Percentiles rank a stretch among this genome's conserved stretches.
phyloP scores from a whole-genome alignment of 2,113 vertebrate species.

The Oncorhynchus keta region DNA sequence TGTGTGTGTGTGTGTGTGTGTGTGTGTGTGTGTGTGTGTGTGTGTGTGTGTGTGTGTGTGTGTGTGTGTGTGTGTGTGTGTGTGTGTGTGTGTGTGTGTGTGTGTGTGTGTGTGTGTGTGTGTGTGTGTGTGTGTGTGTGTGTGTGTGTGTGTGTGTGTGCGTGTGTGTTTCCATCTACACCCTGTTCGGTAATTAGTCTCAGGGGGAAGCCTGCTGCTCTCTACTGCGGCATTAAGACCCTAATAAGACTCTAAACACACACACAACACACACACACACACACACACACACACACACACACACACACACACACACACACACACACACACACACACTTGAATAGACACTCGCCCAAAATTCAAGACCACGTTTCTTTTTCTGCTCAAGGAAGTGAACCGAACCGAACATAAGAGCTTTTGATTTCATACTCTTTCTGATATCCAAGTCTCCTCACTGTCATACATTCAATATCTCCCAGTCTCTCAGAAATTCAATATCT shows the following conservation, averaged over 20 bases:
- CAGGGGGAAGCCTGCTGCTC: constrained; percentile 54
- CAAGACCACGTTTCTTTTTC: too few relatives aligned
- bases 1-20: neutral
- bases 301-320: constrained; percentile 32
- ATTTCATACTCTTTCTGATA: too few relatives aligned
- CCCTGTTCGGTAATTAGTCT: constrained; percentile 72
- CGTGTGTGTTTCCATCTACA: constrained; percentile 55
- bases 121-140: constrained; percentile 7
- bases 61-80: too few relatives aligned
- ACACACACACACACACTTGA: constrained; percentile 32
- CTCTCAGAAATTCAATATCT: too few relatives aligned
- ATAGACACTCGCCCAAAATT: too few relatives aligned
- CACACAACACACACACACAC: neutral
- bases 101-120: too few relatives aligned
- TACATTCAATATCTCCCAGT: too few relatives aligned
- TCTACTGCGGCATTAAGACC: constrained; percentile 54
- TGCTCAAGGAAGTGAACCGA: too few relatives aligned
- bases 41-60: constrained; percentile 4
- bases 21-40: too few relatives aligned
- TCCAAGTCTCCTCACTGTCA: too few relatives aligned
- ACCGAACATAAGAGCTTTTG: too few relatives aligned
- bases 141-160: constrained; percentile 38
- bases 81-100: too few relatives aligned
- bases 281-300: constrained; percentile 41
- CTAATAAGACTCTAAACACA: constrained; percentile 61